These are phyloP conservation scores for Sebastes itinus DNA, from an alignment of 2,797 vertebrate species.

Conservation along the genomic window DNA sequence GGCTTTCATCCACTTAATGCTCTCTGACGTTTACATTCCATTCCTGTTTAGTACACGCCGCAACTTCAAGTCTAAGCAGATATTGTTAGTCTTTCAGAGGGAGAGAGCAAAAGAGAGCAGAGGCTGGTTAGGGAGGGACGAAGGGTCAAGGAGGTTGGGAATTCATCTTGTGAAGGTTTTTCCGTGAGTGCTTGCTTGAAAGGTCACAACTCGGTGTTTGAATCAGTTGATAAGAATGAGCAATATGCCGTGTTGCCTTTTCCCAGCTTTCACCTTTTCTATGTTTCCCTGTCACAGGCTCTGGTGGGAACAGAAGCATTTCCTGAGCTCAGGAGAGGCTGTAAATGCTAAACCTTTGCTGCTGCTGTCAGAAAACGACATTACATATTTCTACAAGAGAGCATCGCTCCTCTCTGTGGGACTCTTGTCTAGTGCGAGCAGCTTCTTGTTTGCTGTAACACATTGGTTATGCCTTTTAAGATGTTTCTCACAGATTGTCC, in stretches of 20 bases:
- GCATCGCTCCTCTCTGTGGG: constrained; percentile 5
- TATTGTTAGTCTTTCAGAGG: constrained; percentile 40
- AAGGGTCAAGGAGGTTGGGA: constrained; percentile 40
- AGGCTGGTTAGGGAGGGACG: neutral
- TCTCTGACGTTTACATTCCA: constrained; percentile 66
- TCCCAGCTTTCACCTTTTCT: constrained; percentile 19
- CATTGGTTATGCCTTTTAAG: constrained; percentile 18
- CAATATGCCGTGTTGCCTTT: neutral
- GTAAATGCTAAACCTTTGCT: constrained; percentile 31
- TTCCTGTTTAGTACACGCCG: constrained; percentile 42
- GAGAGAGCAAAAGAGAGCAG: neutral
- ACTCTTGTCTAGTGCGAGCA: neutral
- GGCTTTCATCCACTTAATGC: constrained; percentile 64
- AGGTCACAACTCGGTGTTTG: constrained; percentile 35
- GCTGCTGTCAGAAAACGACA: constrained; percentile 9
- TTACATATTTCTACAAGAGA: constrained; percentile 22
- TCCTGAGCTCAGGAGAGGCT: constrained; percentile 27
- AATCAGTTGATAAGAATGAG: constrained; percentile 38
- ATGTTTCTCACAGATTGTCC: constrained; percentile 70
- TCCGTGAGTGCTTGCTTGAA: constrained; percentile 11
- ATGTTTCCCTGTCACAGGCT: constrained; percentile 28
- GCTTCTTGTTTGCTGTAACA: constrained; percentile 17
- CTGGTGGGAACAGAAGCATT: constrained; percentile 7
- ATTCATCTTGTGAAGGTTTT: constrained; percentile 52
- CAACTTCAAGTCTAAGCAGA: constrained; percentile 59